Conservation (phyloP, 2,888 invertebrate genomes). For the Athalia cordata region DNA sequence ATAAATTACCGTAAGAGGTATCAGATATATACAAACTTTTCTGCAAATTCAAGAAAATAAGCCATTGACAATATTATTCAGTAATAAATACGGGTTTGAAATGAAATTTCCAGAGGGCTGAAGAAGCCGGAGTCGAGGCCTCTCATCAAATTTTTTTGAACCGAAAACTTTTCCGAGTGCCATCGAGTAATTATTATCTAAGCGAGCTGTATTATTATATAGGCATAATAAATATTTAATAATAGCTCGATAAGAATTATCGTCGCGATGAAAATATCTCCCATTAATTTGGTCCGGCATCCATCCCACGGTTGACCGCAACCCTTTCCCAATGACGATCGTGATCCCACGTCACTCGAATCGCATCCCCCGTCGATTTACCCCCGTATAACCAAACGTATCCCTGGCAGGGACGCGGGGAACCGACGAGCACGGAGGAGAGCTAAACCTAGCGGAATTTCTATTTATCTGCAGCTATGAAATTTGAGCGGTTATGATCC, state of each 20-base stretch:
- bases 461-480: slow-evolving; percentile 57
- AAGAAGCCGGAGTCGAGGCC: no score
- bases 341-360: slow-evolving; percentile 30
- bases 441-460: slow-evolving; percentile 43
- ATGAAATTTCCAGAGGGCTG: no score
- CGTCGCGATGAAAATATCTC: slow-evolving; percentile 37
- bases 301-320: slow-evolving; percentile 34
- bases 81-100: no score
- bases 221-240: not conserved
- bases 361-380: slow-evolving; percentile 27
- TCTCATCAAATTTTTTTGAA: no score
- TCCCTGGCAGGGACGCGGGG: no score
- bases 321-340: slow-evolving; percentile 32
- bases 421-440: no score
- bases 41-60: no score
- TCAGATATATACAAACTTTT: no score
- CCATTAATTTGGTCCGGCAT: slow-evolving; percentile 36
- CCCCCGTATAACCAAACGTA: not conserved
- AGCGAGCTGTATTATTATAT: not conserved
- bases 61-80: no score
- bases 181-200: no score
- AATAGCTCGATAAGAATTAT: not conserved
- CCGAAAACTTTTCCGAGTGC: no score
- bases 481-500: slow-evolving; percentile 50
- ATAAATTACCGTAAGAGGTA: no score